Base-by-base conservation (phyloP, 2,797 vertebrate genomes). In the Furcifer pardalis region DNA sequence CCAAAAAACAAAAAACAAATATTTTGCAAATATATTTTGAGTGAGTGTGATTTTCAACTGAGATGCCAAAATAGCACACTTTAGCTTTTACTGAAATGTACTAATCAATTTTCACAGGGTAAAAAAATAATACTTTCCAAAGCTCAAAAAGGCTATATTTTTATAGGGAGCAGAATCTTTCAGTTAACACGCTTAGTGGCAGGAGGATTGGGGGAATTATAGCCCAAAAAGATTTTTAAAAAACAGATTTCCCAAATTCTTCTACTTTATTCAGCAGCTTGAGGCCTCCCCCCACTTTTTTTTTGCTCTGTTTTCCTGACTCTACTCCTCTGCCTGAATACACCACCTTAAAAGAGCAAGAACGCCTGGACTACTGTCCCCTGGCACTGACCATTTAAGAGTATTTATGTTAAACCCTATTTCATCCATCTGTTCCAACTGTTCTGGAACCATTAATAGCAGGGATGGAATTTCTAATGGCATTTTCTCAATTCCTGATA, bases 371-470 rank as follows among this genome's bases (percentile, higher is more conserved):
- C 59, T 66, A 25, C 13, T 37, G 8, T 75, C 72, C 9, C n/a
- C 32, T 74, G 59, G 69, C 71, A 76, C 46, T 56, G n/a, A 27
- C 42, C 62, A 59, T 32, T 42, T 56, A 49, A 56, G 27, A 74
- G 10, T 63, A 77, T 68, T 83, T 68, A 56, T 32, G 23, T 30
- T 68, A 77, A 56, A 68, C 42, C 32, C 19, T 56, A 68, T 77
- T 77, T 32, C 35, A 77, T 46, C 82, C 73, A 52, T 83, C 74
- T 83, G 42, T 49, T 77, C 46, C 35, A 77, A 35, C 68, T 56
- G 49, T 83, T 35, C 62, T 49, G 30, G 27, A 76, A 62, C 72
- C 62, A 83, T 83, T 8, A 40, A 49, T 77, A 77, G 65, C 49
- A 68, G 62, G 66, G 35, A 68, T 56, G 63, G 63, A 77, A 35